Base-by-base conservation (phyloP, 2,797 vertebrate genomes). In the Pachyuromys duprasi region DNA sequence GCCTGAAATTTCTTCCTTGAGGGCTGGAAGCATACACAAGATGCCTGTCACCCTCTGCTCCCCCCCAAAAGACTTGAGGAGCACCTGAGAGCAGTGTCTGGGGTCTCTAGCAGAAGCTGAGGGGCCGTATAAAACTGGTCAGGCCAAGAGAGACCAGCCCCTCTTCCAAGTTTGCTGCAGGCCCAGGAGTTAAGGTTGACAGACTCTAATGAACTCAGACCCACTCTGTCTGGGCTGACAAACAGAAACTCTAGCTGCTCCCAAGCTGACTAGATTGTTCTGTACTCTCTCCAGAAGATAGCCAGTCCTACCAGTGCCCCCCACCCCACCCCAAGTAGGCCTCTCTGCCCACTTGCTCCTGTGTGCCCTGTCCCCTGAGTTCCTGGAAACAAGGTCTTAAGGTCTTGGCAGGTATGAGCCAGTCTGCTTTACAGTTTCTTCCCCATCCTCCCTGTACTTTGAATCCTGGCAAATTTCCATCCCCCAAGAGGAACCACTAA, bases 71-170 rank as follows among this genome's bases (percentile, higher is more conserved):
- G 45, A n/a, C 31, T 93, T 86, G 28, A 42, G 53, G 79, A 93
- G n/a, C 15, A 57, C 91, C 90, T 26, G 39, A 89, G 55, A 69
- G 53, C 82, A 49, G 83, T 55, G n/a, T 55, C 36, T 45, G 45
- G 12, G 42, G 31, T 45, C 83, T 91, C 39, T 86, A 42, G 78
- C 20, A 67, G 84, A 81, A 93, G 87, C 31, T 94, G 63, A 94
- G 49, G 9, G 36, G 17, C 55, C 36, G 12, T 28, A 26, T 2
- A 24, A 42, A 91, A 45, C 28, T n/a, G 76, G 17, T 57, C 91
- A 91, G 91, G 75, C 45, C 53, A 33, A 65, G 80, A 82, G 36
- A 75, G 55, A n/a, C n/a, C 33, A 53, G 42, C 36, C 31, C 57
- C 63, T 45, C 70, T 86, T 89, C 74, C 5, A 70, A 11, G 22